A percentile compares a stretch with the other conserved stretches of the same genome.
phyloP scores from a whole-genome alignment of 1,140 invertebrate species.

The Aphelinus atriplicis region DNA sequence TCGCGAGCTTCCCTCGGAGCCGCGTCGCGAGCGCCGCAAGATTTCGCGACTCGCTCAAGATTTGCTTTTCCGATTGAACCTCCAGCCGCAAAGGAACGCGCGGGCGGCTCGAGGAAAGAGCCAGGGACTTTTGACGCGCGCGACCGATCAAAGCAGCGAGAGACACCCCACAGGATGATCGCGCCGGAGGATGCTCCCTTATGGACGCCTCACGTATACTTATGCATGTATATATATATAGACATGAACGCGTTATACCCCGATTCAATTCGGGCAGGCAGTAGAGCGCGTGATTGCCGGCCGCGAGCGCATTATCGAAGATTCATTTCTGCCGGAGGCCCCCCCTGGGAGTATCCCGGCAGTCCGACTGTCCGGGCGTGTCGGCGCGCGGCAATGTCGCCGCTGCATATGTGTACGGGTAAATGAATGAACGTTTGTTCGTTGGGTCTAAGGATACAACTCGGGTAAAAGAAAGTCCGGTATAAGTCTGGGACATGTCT shows the following conservation, averaged over 20 bases:
- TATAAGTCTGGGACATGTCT: too few relatives aligned
- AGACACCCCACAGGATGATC: constrained; percentile 46
- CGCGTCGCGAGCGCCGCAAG: neutral
- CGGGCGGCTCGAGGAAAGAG: neutral
- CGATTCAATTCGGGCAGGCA: constrained; percentile 60
- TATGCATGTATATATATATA: too few relatives aligned
- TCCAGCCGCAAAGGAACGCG: constrained; percentile 41
- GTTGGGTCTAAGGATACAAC: too few relatives aligned
- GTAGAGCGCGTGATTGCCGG: constrained; percentile 51
- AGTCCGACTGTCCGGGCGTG: neutral
- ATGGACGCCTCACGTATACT: neutral
- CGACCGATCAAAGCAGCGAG: constrained; percentile 60
- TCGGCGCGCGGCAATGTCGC: neutral
- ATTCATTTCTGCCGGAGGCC: constrained; percentile 30
- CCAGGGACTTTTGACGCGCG: constrained; percentile 59
- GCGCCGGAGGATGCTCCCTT: constrained; percentile 56
- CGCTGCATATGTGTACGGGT: too few relatives aligned
- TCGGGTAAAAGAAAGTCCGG: too few relatives aligned
- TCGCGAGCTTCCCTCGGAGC: constrained; percentile 45
- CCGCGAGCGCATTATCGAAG: constrained; percentile 23
- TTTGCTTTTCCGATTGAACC: constrained; percentile 66
- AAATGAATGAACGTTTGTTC: too few relatives aligned
- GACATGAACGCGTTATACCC: constrained; percentile 46
- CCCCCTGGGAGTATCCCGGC: constrained; percentile 25
- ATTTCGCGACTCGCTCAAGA: constrained; percentile 52